These are phyloP conservation scores for Strix uralensis DNA, from an alignment of 2,113 vertebrate genomes.

Conservation along the genomic window DNA sequence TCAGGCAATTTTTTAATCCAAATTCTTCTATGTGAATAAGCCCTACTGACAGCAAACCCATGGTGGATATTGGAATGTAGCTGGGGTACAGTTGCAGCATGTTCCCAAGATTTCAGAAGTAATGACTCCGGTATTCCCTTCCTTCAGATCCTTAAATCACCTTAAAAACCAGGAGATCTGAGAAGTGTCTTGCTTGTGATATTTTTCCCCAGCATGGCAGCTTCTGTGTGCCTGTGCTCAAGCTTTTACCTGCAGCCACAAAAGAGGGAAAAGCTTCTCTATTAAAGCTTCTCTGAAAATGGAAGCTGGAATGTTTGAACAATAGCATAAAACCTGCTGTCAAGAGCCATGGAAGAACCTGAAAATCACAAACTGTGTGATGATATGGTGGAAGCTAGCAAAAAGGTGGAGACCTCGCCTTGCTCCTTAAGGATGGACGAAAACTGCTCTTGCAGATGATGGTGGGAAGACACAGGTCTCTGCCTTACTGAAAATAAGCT, in stretches of 20 bases:
- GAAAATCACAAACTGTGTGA: not conserved
- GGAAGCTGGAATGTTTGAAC: not conserved
- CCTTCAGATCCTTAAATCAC: not conserved
- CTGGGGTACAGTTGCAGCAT: not conserved
- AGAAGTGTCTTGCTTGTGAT: not conserved
- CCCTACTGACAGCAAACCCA: not conserved
- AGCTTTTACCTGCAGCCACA: not conserved
- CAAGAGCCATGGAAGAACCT: not conserved
- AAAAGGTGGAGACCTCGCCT: accelerated
- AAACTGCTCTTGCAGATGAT: not conserved
- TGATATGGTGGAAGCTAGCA: not conserved
- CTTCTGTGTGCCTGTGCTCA: not conserved
- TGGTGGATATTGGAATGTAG: not conserved
- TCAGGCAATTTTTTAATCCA: not conserved
- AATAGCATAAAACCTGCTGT: not conserved
- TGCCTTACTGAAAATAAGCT: not conserved
- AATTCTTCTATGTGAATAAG: not conserved
- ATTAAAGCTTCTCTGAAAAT: not conserved
- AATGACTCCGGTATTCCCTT: not conserved
- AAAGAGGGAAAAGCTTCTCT: not conserved
- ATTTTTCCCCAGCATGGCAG: not conserved
- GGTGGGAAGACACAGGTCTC: not conserved
- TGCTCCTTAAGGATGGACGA: not conserved
- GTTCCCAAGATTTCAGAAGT: not conserved
- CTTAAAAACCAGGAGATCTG: not conserved